Percentiles rank a stretch among this genome's conserved stretches.
These are phyloP conservation scores for Perizoma affinitatum DNA, from an alignment of 2,888 invertebrate species.

Conservation along the genomic window DNA sequence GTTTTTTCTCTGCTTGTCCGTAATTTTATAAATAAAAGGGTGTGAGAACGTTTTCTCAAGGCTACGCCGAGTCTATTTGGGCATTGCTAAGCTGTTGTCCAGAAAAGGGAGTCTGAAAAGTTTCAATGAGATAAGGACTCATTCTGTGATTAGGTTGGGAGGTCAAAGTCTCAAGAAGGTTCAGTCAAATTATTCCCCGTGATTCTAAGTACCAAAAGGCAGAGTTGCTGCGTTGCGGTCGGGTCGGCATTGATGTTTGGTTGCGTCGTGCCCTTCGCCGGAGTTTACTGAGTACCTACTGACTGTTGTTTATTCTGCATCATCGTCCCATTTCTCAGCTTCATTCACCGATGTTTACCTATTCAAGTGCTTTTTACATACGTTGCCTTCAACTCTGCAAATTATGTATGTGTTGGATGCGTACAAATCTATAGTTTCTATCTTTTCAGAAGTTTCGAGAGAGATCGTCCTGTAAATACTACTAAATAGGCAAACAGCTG, in stretches of 20 bases:
- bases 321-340: conserved; percentile 39
- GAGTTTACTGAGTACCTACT: conserved; percentile 13
- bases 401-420: neutral
- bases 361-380: conserved; percentile 38
- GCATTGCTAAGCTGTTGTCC: too few relatives aligned
- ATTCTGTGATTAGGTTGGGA: neutral
- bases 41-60: too few relatives aligned
- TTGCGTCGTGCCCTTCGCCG: conserved; percentile 56
- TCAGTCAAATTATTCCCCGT: conserved; percentile 35
- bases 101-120: too few relatives aligned
- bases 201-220: conserved; percentile 36
- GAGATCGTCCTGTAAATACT: too few relatives aligned
- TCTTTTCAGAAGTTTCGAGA: too few relatives aligned
- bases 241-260: conserved; percentile 60
- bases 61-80: too few relatives aligned
- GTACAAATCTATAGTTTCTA: too few relatives aligned
- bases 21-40: too few relatives aligned
- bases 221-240: conserved; percentile 59
- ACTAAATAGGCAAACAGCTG: too few relatives aligned
- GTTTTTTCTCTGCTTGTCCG: too few relatives aligned
- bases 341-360: conserved; percentile 38
- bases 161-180: conserved; percentile 19
- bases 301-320: conserved; percentile 20
- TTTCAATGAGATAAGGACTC: too few relatives aligned
- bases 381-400: conserved; percentile 36